Evolutionary conservation across 2,797 vertebrate genomes (phyloP), one percentile per base, ranked within the genome.

Genomic region (Chaetodon trifasciatus): DNA sequence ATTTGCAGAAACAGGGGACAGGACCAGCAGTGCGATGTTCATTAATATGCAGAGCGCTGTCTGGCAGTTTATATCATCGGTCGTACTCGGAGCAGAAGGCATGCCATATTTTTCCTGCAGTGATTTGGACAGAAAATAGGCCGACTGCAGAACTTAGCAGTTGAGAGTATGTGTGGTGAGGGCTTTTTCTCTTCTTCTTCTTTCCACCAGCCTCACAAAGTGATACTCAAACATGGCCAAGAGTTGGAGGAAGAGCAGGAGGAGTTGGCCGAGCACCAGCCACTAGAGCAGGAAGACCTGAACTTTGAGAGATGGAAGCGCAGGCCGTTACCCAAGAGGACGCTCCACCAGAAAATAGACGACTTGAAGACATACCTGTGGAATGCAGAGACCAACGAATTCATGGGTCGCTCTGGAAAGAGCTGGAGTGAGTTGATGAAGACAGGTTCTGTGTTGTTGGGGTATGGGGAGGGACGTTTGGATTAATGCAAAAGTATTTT

Each of bases 331-430:
- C 95, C 94, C 77, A 94, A 93, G 93, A 97, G 96, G 94, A 96
- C 96, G 9, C 96, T 96, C 89, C 90, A 94, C 91, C 96, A 97
- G 92, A 94, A 95, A 89, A 96, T 97, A 82, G 94, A 91, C 17
- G 95, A 95, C 83, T 21, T 98, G 76, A 98, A 97, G 91, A 95
- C 86, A 49, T 98, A 98, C 95, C 89, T 99, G 79, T 99, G 97
- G 98, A 98, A 99, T 89, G 97, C 97, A 0, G 97, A 98, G 92
- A 97, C 97, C 91, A 96, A 95, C 78, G 96, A 97, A 82, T 98
- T 97, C 94, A 95, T 99, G 96, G 98, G 97, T 81, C 97, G 97
- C 94, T 96, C 97, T 21, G 96, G 96, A 86, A 97, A 97, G 95
- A 99, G 97, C 94, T 98, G 97, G 97, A 96, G 98, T 99, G 97